phyloP scores from a whole-genome alignment of 2,797 vertebrate species.

The Sarcophilus harrisii region DNA sequence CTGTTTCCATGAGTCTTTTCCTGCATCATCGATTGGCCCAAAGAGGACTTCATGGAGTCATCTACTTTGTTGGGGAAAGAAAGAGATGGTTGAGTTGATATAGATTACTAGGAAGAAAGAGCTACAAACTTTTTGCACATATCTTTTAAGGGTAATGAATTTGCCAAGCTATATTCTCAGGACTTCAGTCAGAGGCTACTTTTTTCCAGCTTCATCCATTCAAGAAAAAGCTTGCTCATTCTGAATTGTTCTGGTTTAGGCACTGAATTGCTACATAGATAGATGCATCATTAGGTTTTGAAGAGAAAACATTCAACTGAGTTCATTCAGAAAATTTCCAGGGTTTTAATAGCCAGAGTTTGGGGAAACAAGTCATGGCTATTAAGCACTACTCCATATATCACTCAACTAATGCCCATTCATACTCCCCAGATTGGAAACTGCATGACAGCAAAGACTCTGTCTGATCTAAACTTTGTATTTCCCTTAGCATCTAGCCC shows the following conservation, averaged over 20 bases:
- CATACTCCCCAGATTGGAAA: neutral
- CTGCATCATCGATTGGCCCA: neutral
- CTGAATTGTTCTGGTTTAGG: neutral
- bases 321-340: neutral
- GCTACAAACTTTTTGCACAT: neutral
- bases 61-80: constrained; percentile 59
- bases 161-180: neutral
- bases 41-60: constrained; percentile 11
- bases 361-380: neutral
- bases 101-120: neutral
- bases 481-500: neutral
- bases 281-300: neutral
- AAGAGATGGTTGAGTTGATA: constrained; percentile 10
- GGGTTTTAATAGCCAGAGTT: neutral
- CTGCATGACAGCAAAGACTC: neutral
- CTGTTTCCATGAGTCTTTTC: constrained; percentile 25
- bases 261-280: neutral
- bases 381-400: neutral
- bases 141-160: neutral
- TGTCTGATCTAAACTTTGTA: constrained; percentile 11
- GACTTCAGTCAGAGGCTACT: neutral
- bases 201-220: neutral
- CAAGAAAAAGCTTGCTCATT: neutral
- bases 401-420: neutral
- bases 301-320: neutral